Evolutionary conservation across 2,888 invertebrate species (phyloP).

Genomic region (Kuschelorhynchus macadamiae): DNA sequence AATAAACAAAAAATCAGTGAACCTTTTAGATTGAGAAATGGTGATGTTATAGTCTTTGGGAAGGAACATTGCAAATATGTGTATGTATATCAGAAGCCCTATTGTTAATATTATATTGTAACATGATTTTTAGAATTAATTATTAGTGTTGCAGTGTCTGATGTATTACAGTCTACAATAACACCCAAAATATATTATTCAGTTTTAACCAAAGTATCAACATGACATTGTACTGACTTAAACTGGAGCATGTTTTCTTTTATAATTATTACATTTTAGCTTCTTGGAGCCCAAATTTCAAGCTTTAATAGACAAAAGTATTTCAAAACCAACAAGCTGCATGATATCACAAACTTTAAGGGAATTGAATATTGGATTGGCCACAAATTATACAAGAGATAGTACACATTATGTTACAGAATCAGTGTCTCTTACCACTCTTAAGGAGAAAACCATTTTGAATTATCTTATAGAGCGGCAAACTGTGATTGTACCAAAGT

Average conservation of each 20-base stretch:
- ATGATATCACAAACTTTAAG: not conserved
- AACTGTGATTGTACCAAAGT: conserved; percentile 12
- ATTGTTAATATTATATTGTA: too few species aligned
- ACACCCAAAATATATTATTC: too few species aligned
- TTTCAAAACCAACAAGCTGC: not conserved
- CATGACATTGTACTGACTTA: too few species aligned
- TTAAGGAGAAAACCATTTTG: conserved; percentile 10
- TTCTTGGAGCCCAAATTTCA: conserved; percentile 17
- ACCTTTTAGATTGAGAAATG: not conserved
- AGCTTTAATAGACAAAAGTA: not conserved
- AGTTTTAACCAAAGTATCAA: too few species aligned
- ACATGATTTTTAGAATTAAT: too few species aligned
- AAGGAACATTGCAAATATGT: conserved; percentile 5
- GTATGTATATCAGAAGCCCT: too few species aligned
- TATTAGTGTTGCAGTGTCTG: too few species aligned
- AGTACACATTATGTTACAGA: conserved; percentile 26
- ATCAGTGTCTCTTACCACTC: not conserved
- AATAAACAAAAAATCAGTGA: conserved; percentile 4
- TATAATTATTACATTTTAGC: conserved; percentile 16
- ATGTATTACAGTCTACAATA: too few species aligned
- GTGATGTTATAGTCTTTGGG: conserved; percentile 28
- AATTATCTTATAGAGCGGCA: conserved; percentile 16
- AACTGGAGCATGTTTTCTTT: too few species aligned
- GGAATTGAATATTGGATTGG: conserved; percentile 6
- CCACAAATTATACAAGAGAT: not conserved